These are phyloP conservation scores for Phrynocephalus vlangalii DNA, from an alignment of 2,797 vertebrate species.

Conservation along the genomic window DNA sequence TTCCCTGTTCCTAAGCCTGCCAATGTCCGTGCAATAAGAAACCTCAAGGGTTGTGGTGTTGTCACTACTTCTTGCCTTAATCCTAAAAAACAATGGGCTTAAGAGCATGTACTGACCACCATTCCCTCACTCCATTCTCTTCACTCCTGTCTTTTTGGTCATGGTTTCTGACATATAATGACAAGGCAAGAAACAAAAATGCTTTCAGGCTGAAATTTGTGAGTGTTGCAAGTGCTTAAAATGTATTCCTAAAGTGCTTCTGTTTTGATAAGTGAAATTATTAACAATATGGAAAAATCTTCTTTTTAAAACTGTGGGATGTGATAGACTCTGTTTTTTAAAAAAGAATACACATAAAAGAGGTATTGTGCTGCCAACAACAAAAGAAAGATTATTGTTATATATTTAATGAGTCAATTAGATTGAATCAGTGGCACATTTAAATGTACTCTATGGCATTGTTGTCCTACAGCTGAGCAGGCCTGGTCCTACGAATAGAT, in stretches of 20 bases:
- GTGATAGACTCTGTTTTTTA: not conserved
- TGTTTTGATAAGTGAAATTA: not conserved
- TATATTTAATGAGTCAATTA: not conserved
- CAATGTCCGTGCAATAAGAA: no score
- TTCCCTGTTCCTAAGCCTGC: no score
- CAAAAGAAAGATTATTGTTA: not conserved
- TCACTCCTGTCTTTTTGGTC: no score
- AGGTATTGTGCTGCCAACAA: not conserved
- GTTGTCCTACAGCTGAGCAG: no score
- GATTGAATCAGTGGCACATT: not conserved
- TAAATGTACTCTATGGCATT: not conserved
- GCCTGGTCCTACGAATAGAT: no score
- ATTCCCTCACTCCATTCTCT: no score
- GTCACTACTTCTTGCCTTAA: no score
- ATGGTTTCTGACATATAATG: no score
- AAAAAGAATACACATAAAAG: not conserved
- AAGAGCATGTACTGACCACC: no score
- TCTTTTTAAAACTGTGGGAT: not conserved
- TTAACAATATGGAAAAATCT: not conserved
- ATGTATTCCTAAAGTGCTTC: not conserved
- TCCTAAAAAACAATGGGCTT: no score
- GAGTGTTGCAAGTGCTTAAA: not conserved
- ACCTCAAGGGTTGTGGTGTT: no score
- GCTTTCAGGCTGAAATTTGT: not conserved
- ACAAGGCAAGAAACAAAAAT: not conserved